Evolutionary conservation across 1,140 invertebrate genomes (phyloP).

Genomic region (Fopius arisanus): DNA sequence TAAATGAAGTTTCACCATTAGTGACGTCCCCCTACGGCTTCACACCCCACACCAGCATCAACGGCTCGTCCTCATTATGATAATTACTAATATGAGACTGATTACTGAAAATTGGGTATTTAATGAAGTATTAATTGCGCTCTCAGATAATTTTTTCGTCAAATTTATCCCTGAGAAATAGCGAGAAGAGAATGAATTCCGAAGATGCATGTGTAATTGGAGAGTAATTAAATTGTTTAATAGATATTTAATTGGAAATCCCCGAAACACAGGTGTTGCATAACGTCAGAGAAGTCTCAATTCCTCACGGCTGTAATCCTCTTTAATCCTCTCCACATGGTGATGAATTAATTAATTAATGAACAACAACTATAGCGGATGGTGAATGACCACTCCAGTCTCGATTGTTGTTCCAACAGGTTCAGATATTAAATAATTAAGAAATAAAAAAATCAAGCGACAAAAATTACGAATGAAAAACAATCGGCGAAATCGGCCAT

Average conservation of each 20-base stretch:
- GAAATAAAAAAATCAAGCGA: neutral
- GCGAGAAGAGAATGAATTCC: too few relatives aligned
- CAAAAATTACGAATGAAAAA: too few relatives aligned
- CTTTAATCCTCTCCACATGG: neutral
- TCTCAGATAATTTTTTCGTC: neutral
- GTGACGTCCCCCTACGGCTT: slow-evolving; percentile 46
- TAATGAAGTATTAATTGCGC: neutral
- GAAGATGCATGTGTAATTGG: too few relatives aligned
- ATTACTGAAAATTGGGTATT: neutral
- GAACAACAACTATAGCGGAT: neutral
- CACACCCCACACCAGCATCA: slow-evolving; percentile 57
- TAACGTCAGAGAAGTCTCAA: neutral
- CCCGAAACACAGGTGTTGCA: neutral
- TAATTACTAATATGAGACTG: neutral
- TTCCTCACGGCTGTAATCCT: neutral
- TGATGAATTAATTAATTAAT: neutral
- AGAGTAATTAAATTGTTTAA: too few relatives aligned
- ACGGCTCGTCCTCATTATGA: slow-evolving; percentile 56
- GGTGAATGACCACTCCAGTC: neutral
- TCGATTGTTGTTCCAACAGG: neutral
- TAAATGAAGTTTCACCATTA: slow-evolving; percentile 54
- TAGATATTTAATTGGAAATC: too few relatives aligned
- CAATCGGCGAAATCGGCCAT: too few relatives aligned
- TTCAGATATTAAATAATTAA: neutral
- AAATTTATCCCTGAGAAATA: neutral